Conservation (phyloP, 2,888 invertebrate genomes). For the Macrosoma leucophasiata region DNA sequence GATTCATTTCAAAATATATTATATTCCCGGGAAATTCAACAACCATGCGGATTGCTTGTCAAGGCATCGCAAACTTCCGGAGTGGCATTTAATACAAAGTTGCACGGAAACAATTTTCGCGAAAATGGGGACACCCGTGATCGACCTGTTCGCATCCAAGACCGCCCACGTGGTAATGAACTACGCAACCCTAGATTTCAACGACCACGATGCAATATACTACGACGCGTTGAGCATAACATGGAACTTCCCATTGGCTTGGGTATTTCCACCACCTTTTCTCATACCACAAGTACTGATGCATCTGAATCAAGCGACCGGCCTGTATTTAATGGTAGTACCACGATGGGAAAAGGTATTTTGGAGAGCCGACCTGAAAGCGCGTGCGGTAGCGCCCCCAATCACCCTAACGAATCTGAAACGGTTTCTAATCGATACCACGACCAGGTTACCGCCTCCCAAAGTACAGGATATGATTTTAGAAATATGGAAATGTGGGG, state of each 20-base stretch:
- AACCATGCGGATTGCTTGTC: too few relatives aligned
- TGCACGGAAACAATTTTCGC: background rate
- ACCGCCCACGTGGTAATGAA: background rate
- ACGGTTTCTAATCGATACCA: too few relatives aligned
- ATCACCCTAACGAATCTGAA: constrained; percentile 8
- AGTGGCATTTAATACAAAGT: constrained; percentile 5
- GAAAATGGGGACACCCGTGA: background rate
- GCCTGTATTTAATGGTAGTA: constrained; percentile 15
- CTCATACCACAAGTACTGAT: constrained; percentile 17
- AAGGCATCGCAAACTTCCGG: too few relatives aligned
- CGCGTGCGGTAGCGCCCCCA: constrained; percentile 13
- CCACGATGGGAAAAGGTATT: constrained; percentile 21
- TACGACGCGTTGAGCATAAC: constrained; percentile 18
- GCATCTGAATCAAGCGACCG: constrained; percentile 16
- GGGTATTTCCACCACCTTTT: constrained; percentile 23
- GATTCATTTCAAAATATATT: too few relatives aligned
- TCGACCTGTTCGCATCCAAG: background rate
- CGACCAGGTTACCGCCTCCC: too few relatives aligned
- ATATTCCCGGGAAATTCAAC: too few relatives aligned
- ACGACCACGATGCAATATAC: constrained; percentile 16
- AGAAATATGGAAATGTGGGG: constrained; percentile 25
- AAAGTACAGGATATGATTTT: constrained; percentile 18
- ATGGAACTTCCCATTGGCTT: constrained; percentile 21
- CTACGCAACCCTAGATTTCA: constrained; percentile 18
- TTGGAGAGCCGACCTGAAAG: constrained; percentile 21